Evolutionary conservation across 1,140 invertebrate genomes (phyloP).

Genomic region (Dendroctonus valens): DNA sequence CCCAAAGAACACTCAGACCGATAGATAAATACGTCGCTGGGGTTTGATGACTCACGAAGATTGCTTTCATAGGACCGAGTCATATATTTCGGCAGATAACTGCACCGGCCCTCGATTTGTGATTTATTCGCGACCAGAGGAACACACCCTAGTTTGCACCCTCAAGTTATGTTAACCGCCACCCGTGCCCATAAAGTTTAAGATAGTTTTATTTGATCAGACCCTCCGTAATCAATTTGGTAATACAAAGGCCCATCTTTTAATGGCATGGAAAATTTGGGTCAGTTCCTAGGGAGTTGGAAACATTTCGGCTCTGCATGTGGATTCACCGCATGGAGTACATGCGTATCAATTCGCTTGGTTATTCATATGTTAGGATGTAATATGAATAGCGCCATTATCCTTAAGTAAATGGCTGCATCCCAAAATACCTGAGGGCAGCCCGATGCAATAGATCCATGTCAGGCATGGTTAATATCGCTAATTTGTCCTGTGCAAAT

Average conservation of each 20-base stretch:
- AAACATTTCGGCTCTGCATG: too few species aligned
- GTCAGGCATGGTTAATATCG: too few species aligned
- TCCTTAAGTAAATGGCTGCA: too few species aligned
- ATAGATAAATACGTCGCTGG: constrained; percentile 10
- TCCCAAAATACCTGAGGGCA: too few species aligned
- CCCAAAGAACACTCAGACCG: constrained; percentile 6
- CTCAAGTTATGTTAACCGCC: constrained; percentile 14
- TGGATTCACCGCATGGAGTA: too few species aligned
- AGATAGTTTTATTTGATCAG: constrained; percentile 23
- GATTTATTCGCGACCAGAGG: constrained; percentile 13
- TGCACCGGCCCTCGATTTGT: constrained; percentile 15
- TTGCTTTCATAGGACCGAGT: constrained; percentile 18
- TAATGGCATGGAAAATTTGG: constrained; percentile 16
- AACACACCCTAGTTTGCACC: constrained; percentile 11
- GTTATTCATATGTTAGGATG: too few species aligned
- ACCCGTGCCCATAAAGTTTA: constrained; percentile 17
- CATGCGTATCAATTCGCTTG: too few species aligned
- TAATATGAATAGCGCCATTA: too few species aligned
- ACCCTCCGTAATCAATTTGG: constrained; percentile 12
- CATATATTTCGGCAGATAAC: constrained; percentile 22
- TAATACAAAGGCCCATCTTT: constrained; percentile 13
- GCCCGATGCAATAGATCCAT: too few species aligned
- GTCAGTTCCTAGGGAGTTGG: neutral
- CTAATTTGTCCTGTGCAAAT: too few species aligned
- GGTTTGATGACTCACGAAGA: constrained; percentile 14